Base-by-base conservation (phyloP, 1,140 invertebrate species). In the Drosophila takahashii region DNA sequence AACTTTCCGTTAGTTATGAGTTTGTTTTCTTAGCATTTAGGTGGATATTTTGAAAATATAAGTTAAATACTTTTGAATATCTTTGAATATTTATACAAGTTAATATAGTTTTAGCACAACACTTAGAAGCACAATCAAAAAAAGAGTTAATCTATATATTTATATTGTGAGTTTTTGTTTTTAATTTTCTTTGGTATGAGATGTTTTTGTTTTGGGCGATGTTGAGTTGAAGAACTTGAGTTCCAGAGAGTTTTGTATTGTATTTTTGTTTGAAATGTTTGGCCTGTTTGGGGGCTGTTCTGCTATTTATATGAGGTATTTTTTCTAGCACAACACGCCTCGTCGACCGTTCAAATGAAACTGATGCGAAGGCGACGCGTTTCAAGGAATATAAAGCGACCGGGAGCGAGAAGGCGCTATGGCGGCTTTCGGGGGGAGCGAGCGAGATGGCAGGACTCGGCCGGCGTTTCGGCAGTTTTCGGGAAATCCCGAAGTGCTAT, bases 331-430 rank as follows among this genome's bases (percentile, higher is more conserved):
- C 81, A 87, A 87, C 83, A 62, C 61, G 83, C 79, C 57, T 67
- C 58, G 62, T 50, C 62, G 65, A 87, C 61, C 61, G 65, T 89
- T 81, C 66, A 67, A 81, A 87, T 64, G 70, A 79, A 83, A 87
- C 83, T 87, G 79, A 79, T 65, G 84, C 79, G 59, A 77, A 69
- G 61, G 42, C 76, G 66, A 47, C 22, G 41, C 56, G 59, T 41
- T 39, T 37, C 39, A 67, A 79, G 83, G 75, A 89, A 89, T 87
- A 87, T 87, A 87, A 79, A 72, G 65, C 16, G 69, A 61, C 57
- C 34, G 59, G 32, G 39, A 79, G 76, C 26, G 39, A 50, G 44
- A 51, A 27, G 54, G 53, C 36, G 61, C 54, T 32, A 67, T 29
- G 4, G 29, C 18, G 18, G 1, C 1, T 0, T 0, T 0, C 0